Base-by-base conservation (phyloP, 2,888 invertebrate genomes). In the Tenthredo scrophulariae region DNA sequence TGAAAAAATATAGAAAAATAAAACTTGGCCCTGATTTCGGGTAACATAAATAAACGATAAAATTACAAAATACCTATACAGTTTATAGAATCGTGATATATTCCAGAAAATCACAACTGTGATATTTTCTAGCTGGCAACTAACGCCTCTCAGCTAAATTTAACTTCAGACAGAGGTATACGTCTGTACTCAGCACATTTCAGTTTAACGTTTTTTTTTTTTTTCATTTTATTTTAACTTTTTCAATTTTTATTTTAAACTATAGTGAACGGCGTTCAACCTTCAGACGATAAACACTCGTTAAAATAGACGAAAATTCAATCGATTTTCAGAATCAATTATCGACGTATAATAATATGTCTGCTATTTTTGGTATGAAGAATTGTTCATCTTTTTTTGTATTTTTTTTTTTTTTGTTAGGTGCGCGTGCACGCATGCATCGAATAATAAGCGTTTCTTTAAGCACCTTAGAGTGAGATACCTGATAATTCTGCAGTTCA, bases 361-460 rank as follows among this genome's bases (percentile, higher is more conserved):
- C 22, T 65, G 65, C 2, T 15, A 33, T 5, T 72, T 72, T 65
- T 72, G 18, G 5, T 18, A 0, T 5, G 6, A 75, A 43, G 26
- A 43, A 54, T n/a, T n/a, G 54, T 7, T 46, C 15, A 46, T 15
- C 46, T 46, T 46, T 15, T 46, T 46, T 13, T 3, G 3, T 2
- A 0, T 46, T 46, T 10, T 46, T 46, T 15, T 4, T 54, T 7
- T 75, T 75, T 22, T 18, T 22, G 37, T 79, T 79, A 79, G 18
- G 77, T 79, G 77, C 77, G 18, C 54, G 54, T 79, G 58, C 58
- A 79, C 54, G 33, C 77, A 79, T 79, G 77, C 77, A 54, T 62
- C 26, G 62, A 26, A 62, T 62, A 26, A 62, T 62, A 62, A 62
- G 62, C 62, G 62, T 62, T 75, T 46, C 7, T 6, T 26, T 46